Base-by-base conservation (phyloP, 2,113 vertebrate genomes). In the Cryptoleucopteryx plumbea region DNA sequence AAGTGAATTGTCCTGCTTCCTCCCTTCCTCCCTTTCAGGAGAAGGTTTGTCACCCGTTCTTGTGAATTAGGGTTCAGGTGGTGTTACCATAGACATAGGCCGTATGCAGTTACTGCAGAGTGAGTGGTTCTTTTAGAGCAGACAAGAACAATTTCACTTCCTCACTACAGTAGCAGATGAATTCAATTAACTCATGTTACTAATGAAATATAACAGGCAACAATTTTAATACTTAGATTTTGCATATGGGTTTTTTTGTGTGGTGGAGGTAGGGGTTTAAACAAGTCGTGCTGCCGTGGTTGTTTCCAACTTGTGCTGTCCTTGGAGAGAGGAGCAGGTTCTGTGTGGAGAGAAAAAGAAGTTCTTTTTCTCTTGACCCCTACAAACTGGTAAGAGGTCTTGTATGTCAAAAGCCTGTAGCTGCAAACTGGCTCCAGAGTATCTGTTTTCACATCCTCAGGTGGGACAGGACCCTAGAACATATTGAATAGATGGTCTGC, bases 261-360 rank as follows among this genome's bases (percentile, higher is more conserved):
- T 26, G 36, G 12, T 70, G 43, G 21, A 61, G 5, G 9, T 50
- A 1, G 3, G 6, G 11, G 3, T 16, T 66, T 48, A 70, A 68
- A 66, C 10, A 73, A 43, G 4, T 71, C 2, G 0, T 53, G 9
- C 27, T 71, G 22, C 25, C 1, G 1, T 43, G 22, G 10, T 3
- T 88, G 5, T 65, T 88, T 88, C 40, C 34, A 52, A 6, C 21
- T 20, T 67, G 19, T 27, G 14, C 29, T 82, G 53, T 65, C 19
- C 26, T 50, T 66, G 38, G 50, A 78, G n/a, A 75, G 31, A 52
- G 21, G 16, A 87, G 8, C 9, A 59, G 10, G 23, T 67, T 83
- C 22, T 68, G 4, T 81, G 20, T 40, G 14, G 32, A 84, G 21
- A 74, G 22, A 34, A 21, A 61, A 59, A 21, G 9, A 71, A 65